phyloP scores from a whole-genome alignment of 2,888 invertebrate genomes.

The Pseudolycoriella hygida region DNA sequence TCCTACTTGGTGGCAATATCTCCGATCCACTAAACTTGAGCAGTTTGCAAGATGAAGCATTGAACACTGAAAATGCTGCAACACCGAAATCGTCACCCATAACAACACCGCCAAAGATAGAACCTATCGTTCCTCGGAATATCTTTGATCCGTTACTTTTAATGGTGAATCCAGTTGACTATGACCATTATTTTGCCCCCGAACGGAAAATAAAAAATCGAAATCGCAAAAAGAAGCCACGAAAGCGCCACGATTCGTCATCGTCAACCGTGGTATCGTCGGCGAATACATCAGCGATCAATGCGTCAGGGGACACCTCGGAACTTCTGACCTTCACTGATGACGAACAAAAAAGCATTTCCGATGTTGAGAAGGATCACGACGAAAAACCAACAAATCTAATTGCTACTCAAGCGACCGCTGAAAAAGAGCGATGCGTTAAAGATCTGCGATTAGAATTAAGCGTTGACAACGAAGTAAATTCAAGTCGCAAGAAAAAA shows the following conservation, averaged over 20 bases:
- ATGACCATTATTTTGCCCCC: slow-evolving; percentile 57
- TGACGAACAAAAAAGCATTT: slow-evolving; percentile 3
- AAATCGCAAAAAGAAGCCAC: slow-evolving; percentile 46
- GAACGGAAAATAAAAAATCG: slow-evolving; percentile 38
- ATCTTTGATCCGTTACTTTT: slow-evolving; percentile 84
- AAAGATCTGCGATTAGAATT: slow-evolving; percentile 26
- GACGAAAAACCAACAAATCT: not conserved
- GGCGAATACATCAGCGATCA: slow-evolving; percentile 15
- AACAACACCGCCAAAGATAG: slow-evolving; percentile 43
- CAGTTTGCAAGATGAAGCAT: slow-evolving; percentile 68
- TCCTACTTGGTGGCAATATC: slow-evolving; percentile 85
- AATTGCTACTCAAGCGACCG: not conserved
- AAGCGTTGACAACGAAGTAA: not conserved
- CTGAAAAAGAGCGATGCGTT: not conserved
- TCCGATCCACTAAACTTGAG: slow-evolving; percentile 88
- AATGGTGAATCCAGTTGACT: slow-evolving; percentile 61
- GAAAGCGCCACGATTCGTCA: slow-evolving; percentile 14
- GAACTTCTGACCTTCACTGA: not conserved
- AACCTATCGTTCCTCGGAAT: slow-evolving; percentile 84
- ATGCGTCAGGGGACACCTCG: not conserved
- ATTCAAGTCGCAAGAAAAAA: not conserved
- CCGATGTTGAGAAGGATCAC: not conserved
- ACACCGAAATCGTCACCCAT: slow-evolving; percentile 82
- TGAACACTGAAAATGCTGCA: slow-evolving; percentile 66
- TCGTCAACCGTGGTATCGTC: slow-evolving; percentile 17